A percentile compares a stretch with the other conserved stretches of the same genome.
Evolutionary conservation across 2,888 invertebrate species (phyloP).

Genomic region (Smittia aterrima): DNA sequence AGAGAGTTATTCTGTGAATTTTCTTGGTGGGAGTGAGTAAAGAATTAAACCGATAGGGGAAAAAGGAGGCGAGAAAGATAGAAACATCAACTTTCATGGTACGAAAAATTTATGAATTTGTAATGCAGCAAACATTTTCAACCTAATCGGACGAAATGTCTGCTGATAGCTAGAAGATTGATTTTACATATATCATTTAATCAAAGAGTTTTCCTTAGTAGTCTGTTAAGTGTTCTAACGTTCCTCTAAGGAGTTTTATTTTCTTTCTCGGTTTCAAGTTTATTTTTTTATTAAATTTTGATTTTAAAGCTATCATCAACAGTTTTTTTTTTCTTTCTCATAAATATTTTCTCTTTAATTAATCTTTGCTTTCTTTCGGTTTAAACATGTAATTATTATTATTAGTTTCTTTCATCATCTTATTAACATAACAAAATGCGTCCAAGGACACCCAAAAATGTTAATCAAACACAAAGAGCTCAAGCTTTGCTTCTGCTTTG

Average conservation of each 20-base stretch:
- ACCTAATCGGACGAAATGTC: no score
- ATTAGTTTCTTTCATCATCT: conserved; percentile 35
- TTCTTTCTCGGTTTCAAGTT: background rate
- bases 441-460: background rate
- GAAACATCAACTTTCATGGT: no score
- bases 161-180: no score
- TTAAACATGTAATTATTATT: conserved; percentile 22
- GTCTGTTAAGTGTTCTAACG: background rate
- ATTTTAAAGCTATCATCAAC: conserved; percentile 33
- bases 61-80: no score
- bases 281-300: conserved; percentile 28
- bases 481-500: background rate
- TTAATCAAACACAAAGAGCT: background rate
- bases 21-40: no score
- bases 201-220: background rate
- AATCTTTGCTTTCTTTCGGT: background rate
- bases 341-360: conserved; percentile 30
- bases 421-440: conserved; percentile 38
- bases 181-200: background rate
- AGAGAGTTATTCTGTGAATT: background rate
- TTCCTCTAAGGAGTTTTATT: background rate
- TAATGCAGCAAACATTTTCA: no score
- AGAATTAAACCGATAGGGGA: no score
- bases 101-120: no score
- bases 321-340: conserved; percentile 15